Evolutionary conservation across 2,797 vertebrate genomes (phyloP), one percentile per base, ranked within the genome.

Genomic region (Falco naumanni): DNA sequence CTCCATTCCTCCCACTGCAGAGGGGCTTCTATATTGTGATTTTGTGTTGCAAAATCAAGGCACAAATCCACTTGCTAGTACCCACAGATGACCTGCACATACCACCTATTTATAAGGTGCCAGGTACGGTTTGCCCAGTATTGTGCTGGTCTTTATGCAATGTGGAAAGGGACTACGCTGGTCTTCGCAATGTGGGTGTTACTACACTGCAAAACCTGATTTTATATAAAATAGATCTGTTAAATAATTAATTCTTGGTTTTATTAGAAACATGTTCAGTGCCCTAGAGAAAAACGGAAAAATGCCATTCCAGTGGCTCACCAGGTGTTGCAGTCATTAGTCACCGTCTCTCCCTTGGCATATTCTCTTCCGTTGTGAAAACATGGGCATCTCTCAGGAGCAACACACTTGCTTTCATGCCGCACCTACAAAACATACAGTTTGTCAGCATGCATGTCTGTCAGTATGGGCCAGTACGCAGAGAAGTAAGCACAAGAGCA

Each of bases 251-350:
- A 2, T 16, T n/a, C 25, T 29, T 54, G 6, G 6, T 9, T 53
- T n/a, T 24, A 57, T 6, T 18, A 87, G 22, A 87, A 90, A 85
- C 3, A 5, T 5, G 6, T 18, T 48, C 56, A 11, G 4, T 21
- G 10, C 33, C 9, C 19, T 17, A 47, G 34, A 66, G 43, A 70
- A 47, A 63, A 56, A 19, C 2, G 51, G 61, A 79, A 79, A 24
- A 78, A 24, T 4, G 24, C 16, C 6, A 9, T 77, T 41, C 15
- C 28, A 65, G 28, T 50, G 50, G 31, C 98, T 98, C 97, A 99
- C 99, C 99, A 99, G 39, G 98, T 99, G 96, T 99, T 99, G 97
- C 99, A 99, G 95, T 99, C 98, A 3, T 98, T 97, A 21, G 96
- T 97, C 93, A 99, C 98, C 0, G 69, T 97, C 80, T 99, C 97